Conservation (phyloP, 2,113 vertebrate genomes). For the Theristicus caerulescens region DNA sequence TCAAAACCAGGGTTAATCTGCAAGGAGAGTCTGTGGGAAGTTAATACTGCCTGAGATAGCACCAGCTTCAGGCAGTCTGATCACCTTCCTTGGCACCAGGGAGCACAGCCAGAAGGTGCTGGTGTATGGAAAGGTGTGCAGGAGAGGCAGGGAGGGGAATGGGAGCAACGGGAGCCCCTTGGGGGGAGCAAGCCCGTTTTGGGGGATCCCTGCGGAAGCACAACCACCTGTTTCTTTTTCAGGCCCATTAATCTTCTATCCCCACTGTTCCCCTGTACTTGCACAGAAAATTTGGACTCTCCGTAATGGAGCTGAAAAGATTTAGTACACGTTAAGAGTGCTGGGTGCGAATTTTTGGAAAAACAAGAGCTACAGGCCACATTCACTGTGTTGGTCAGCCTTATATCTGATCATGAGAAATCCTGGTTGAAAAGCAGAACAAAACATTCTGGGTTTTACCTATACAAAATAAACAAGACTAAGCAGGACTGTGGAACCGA, state of each 20-base stretch:
- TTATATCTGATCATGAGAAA: background rate
- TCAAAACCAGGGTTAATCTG: background rate
- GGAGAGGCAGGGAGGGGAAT: background rate
- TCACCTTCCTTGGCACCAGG: background rate
- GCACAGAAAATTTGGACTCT: background rate
- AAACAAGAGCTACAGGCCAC: background rate
- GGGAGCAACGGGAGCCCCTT: background rate
- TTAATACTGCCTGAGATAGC: background rate
- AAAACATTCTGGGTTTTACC: background rate
- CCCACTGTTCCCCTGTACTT: background rate
- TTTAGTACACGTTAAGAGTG: background rate
- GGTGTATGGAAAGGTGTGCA: background rate
- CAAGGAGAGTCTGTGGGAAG: background rate
- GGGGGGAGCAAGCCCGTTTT: background rate
- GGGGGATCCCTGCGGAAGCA: background rate
- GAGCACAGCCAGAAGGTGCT: background rate
- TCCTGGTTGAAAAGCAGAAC: background rate
- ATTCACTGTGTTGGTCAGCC: background rate
- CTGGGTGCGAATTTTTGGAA: accelerated
- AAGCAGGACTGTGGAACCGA: background rate
- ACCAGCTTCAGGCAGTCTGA: background rate
- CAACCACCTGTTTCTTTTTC: background rate
- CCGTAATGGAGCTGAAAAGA: background rate
- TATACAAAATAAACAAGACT: background rate
- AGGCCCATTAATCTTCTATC: background rate